A percentile compares a stretch with the other conserved stretches of the same genome.
Evolutionary conservation across 1,140 invertebrate genomes (phyloP).

Genomic region (Drosophila miranda): DNA sequence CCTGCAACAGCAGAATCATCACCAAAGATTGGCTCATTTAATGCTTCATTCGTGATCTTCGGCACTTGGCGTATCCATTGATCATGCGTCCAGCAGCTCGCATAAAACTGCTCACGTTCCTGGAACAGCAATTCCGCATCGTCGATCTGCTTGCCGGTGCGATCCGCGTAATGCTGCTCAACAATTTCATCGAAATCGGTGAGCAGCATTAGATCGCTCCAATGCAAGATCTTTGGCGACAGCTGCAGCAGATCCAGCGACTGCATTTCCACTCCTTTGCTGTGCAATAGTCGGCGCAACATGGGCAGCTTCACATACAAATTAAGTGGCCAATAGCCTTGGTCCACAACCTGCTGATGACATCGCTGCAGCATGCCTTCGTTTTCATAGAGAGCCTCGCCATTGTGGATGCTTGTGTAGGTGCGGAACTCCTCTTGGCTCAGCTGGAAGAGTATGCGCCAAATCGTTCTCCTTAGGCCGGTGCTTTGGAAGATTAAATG

Average conservation of each 20-base stretch:
- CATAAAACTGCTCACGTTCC: slow-evolving; percentile 30
- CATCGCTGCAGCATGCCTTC: slow-evolving; percentile 10
- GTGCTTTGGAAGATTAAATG: slow-evolving; percentile 38
- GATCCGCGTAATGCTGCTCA: slow-evolving; percentile 16
- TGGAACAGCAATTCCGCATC: slow-evolving; percentile 6
- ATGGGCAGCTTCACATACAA: slow-evolving; percentile 26
- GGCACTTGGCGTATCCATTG: slow-evolving; percentile 44
- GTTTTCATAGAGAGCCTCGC: slow-evolving; percentile 9
- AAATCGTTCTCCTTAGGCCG: slow-evolving; percentile 33
- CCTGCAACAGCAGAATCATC: no score
- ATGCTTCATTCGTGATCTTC: slow-evolving; percentile 3
- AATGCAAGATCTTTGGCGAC: slow-evolving; percentile 54
- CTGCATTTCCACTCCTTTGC: slow-evolving; percentile 41
- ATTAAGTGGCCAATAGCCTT: slow-evolving; percentile 53
- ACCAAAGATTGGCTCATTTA: not conserved
- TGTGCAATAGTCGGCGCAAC: slow-evolving; percentile 34
- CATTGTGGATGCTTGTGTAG: slow-evolving; percentile 44
- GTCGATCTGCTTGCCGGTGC: slow-evolving; percentile 4
- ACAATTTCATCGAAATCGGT: slow-evolving; percentile 49
- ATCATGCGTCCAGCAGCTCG: slow-evolving; percentile 42
- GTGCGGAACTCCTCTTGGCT: slow-evolving; percentile 33
- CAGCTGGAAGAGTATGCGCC: slow-evolving; percentile 49
- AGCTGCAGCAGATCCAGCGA: slow-evolving; percentile 27
- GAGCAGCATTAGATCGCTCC: slow-evolving; percentile 23
- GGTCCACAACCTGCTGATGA: slow-evolving; percentile 38